Percentiles rank a stretch among this genome's conserved stretches.
These are phyloP conservation scores for Chionis minor DNA, from an alignment of 2,113 vertebrate genomes.

Conservation along the genomic window DNA sequence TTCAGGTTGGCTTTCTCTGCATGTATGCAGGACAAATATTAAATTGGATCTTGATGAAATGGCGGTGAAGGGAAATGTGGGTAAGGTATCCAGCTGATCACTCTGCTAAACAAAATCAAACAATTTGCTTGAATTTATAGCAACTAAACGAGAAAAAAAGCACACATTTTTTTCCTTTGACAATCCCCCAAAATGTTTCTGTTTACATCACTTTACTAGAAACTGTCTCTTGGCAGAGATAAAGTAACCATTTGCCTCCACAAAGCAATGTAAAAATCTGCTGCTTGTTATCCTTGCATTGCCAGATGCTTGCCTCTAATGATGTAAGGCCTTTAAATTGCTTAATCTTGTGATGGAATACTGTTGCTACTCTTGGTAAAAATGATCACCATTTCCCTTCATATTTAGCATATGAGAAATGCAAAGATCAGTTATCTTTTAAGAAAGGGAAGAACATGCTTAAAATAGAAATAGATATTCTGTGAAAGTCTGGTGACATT, in stretches of 20 bases:
- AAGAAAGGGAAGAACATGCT: background rate
- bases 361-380: conserved; percentile 36
- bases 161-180: background rate
- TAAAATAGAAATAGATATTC: conserved; percentile 5
- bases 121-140: conserved; percentile 67
- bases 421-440: conserved; percentile 5
- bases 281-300: conserved; percentile 69
- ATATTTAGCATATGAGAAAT: conserved; percentile 15
- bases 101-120: conserved; percentile 57
- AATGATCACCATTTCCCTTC: conserved; percentile 33
- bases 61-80: conserved; percentile 32
- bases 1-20: conserved; percentile 59
- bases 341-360: conserved; percentile 69
- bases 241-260: conserved; percentile 71
- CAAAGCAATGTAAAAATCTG: conserved; percentile 71
- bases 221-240: conserved; percentile 72
- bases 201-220: conserved; percentile 68
- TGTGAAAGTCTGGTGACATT: background rate
- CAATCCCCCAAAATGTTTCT: conserved; percentile 61
- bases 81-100: conserved; percentile 54
- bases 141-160: conserved; percentile 23
- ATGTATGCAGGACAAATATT: conserved; percentile 56
- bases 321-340: conserved; percentile 61
- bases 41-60: conserved; percentile 66
- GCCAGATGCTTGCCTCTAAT: conserved; percentile 72